Evolutionary conservation across 2,888 invertebrate genomes (phyloP).

Genomic region (Agrotis puta): DNA sequence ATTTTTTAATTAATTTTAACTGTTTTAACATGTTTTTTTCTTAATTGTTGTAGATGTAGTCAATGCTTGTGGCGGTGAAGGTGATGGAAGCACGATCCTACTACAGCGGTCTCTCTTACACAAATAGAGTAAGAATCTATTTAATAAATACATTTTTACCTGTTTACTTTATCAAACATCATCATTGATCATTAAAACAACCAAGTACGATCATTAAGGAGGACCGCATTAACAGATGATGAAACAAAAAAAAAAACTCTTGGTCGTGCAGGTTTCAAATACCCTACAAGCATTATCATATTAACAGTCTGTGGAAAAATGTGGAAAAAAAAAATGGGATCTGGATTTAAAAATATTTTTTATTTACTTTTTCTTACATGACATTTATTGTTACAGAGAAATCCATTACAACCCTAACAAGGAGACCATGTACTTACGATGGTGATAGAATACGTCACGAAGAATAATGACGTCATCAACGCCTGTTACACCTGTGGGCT

Average conservation of each 20-base stretch:
- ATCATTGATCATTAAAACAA: conserved; percentile 40
- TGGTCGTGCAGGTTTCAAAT: conserved; percentile 79
- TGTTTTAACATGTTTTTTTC: conserved; percentile 84
- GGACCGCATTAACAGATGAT: conserved; percentile 74
- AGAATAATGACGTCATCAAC: conserved; percentile 62
- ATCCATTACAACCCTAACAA: conserved; percentile 85
- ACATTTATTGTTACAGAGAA: conserved; percentile 85
- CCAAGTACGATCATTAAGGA: conserved; percentile 54
- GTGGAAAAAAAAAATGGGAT: conserved; percentile 36
- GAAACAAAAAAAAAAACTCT: conserved; percentile 36
- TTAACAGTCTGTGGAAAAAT: conserved; percentile 44
- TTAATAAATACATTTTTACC: conserved; percentile 63
- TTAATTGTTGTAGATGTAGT: conserved; percentile 95
- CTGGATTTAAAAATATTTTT: conserved; percentile 7
- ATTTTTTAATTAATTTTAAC: conserved; percentile 29
- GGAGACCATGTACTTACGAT: conserved; percentile 86
- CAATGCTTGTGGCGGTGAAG: conserved; percentile 97
- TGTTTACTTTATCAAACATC: conserved; percentile 51
- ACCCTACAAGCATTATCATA: conserved; percentile 81
- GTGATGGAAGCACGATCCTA: conserved; percentile 92
- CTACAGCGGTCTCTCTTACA: conserved; percentile 91
- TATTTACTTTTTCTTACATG: conserved; percentile 26
- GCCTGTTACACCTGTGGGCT: conserved; percentile 62
- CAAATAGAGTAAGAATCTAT: conserved; percentile 87
- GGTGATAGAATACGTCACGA: conserved; percentile 76